Conservation (phyloP, 2,888 invertebrate species). For the Meteorus cinctellus region DNA sequence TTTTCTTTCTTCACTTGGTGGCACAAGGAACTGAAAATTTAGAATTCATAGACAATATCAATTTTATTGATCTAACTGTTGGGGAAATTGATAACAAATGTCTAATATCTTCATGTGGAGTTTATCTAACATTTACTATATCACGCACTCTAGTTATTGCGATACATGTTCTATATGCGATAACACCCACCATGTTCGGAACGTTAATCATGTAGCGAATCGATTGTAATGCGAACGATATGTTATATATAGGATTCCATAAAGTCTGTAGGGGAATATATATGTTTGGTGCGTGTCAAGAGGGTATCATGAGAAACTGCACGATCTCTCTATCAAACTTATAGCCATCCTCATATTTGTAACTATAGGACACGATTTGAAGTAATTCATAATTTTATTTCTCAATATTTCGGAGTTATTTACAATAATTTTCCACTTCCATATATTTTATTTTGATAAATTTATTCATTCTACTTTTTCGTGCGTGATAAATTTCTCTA, state of each 20-base stretch:
- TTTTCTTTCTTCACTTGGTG: neutral
- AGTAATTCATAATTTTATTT: neutral
- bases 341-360: neutral
- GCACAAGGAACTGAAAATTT: neutral
- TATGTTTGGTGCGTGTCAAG: conserved; percentile 26
- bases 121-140: conserved; percentile 17
- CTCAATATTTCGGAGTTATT: neutral
- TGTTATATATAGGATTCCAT: conserved; percentile 10
- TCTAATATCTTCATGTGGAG: neutral
- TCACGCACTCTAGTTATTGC: conserved; percentile 8
- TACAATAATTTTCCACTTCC: neutral
- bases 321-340: neutral
- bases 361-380: neutral
- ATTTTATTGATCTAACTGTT: neutral
- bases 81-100: neutral
- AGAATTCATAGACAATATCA: neutral
- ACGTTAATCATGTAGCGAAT: conserved; percentile 42
- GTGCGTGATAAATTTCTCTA: neutral
- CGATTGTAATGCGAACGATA: conserved; percentile 35
- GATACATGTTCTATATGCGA: conserved; percentile 27
- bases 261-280: conserved; percentile 27
- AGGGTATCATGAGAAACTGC: neutral
- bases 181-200: conserved; percentile 34
- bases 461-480: neutral
- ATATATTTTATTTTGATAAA: neutral